Percentiles rank a stretch among this genome's conserved stretches.
Evolutionary conservation across 2,113 vertebrate species (phyloP).

Genomic region (Spermophilus dauricus): DNA sequence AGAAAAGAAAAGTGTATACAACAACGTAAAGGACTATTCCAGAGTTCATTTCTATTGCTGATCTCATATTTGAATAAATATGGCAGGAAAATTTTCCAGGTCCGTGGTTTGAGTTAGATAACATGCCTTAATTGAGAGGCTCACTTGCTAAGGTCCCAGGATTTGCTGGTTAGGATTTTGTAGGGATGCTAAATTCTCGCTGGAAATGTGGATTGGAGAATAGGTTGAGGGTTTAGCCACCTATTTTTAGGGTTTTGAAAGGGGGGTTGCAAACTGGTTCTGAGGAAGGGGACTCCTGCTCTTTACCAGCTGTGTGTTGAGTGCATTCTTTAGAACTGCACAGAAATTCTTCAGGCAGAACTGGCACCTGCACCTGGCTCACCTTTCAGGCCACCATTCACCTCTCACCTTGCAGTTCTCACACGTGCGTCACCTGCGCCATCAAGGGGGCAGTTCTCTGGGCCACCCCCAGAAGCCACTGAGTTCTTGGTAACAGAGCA

Average conservation of each 20-base stretch:
- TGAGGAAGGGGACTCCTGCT: background rate
- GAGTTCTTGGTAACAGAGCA: too few species aligned
- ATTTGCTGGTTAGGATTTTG: background rate
- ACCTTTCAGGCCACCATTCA: fast-evolving
- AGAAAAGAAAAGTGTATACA: slow-evolving; percentile 73
- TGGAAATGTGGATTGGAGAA: background rate
- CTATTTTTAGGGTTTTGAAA: background rate
- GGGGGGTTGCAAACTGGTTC: background rate
- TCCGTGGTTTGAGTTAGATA: background rate
- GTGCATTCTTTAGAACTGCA: background rate
- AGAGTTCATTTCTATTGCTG: slow-evolving; percentile 50
- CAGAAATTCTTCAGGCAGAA: background rate
- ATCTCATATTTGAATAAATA: slow-evolving; percentile 35
- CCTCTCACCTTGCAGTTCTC: background rate
- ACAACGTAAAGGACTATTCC: slow-evolving; percentile 67
- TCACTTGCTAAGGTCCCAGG: background rate
- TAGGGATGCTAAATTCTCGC: background rate
- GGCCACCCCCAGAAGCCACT: background rate
- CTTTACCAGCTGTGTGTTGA: too few species aligned
- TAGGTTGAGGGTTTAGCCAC: background rate
- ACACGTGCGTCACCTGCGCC: background rate
- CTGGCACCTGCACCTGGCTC: fast-evolving
- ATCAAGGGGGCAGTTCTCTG: too few species aligned
- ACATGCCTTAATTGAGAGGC: background rate
- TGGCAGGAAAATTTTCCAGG: background rate